Conservation (phyloP, 2,888 invertebrate species). For the Cordilura impudica region DNA sequence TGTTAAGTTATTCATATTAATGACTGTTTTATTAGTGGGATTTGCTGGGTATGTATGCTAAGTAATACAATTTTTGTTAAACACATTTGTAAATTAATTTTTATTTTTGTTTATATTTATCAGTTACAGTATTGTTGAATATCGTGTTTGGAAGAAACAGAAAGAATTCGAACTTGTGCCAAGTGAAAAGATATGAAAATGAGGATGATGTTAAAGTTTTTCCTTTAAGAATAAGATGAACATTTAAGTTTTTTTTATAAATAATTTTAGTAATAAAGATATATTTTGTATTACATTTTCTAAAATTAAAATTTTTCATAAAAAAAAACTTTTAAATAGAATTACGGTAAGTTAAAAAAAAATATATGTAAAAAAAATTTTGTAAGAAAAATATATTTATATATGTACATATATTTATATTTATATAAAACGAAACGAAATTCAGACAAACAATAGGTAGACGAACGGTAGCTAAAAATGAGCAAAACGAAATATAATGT, state of each 20-base stretch:
- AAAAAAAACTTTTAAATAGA: no score
- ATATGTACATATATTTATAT: no score
- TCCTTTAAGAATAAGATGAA: constrained; percentile 7
- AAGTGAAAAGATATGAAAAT: constrained; percentile 62
- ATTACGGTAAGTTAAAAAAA: no score
- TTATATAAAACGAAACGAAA: no score
- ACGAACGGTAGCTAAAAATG: no score
- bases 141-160: constrained; percentile 70
- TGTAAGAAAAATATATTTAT: no score
- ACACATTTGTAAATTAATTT: neutral
- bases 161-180: constrained; percentile 69
- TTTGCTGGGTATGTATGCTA: constrained; percentile 82
- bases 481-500: no score
- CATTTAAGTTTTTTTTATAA: constrained; percentile 60
- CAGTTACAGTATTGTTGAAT: constrained; percentile 75
- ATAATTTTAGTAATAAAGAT: constrained; percentile 64
- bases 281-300: neutral
- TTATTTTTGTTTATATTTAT: neutral
- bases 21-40: constrained; percentile 84
- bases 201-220: neutral
- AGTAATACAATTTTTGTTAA: neutral
- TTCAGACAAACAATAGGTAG: no score
- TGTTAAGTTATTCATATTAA: constrained; percentile 84
- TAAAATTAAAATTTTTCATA: no score
- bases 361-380: no score